Conservation (phyloP, 2,888 invertebrate species). For the Andrena fulva region DNA sequence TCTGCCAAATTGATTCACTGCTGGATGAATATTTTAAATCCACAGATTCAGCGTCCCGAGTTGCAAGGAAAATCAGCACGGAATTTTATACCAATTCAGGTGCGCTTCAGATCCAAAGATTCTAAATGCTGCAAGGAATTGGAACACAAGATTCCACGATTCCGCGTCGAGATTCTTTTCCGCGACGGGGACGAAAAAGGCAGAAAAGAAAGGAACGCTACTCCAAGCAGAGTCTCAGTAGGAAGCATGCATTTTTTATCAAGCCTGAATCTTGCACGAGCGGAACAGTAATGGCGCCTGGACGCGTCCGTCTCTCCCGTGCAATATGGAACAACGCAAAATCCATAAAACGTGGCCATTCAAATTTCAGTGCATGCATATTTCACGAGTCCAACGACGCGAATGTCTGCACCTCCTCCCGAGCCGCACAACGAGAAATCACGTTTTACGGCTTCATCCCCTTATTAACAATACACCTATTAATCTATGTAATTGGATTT, state of each 20-base stretch:
- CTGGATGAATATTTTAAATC: not conserved
- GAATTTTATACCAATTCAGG: not conserved
- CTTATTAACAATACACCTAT: slow-evolving; percentile 14
- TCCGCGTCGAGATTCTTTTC: too few relatives aligned
- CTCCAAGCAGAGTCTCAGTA: slow-evolving; percentile 30
- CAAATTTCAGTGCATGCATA: slow-evolving; percentile 34
- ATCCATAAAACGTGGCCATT: slow-evolving; percentile 29
- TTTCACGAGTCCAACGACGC: slow-evolving; percentile 15
- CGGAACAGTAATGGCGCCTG: slow-evolving; percentile 20
- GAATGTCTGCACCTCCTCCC: not conserved
- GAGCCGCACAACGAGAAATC: not conserved
- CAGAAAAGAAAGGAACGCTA: not conserved
- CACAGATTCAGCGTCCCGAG: not conserved
- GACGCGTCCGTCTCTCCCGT: slow-evolving; percentile 2
- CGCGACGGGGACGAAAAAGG: not conserved
- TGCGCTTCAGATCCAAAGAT: too few relatives aligned
- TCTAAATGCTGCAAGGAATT: not conserved
- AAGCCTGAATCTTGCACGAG: slow-evolving; percentile 50
- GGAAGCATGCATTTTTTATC: slow-evolving; percentile 46
- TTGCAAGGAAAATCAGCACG: not conserved
- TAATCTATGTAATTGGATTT: not conserved
- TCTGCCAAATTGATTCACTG: not conserved
- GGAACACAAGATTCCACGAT: not conserved
- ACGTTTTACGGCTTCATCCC: not conserved
- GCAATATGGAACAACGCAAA: slow-evolving; percentile 18